Evolutionary conservation across 1,140 invertebrate species (phyloP), one percentile per base, ranked within the genome.

Genomic region (Drosophila quadrilineata): DNA sequence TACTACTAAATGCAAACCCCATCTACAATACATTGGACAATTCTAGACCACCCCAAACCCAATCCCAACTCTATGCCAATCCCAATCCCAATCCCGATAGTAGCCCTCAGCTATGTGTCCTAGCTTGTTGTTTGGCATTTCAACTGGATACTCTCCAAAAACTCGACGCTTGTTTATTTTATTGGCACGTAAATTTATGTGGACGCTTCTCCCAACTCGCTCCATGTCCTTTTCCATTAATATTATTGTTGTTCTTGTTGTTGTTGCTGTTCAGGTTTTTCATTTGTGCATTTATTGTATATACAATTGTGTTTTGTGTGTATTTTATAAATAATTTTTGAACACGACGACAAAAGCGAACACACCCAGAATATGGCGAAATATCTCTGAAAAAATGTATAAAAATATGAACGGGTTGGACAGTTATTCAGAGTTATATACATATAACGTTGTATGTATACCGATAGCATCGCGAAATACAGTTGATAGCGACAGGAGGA

Each of bases 141-240:
- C 66, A 62, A 71, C 67, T 73, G 58, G 68, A 68, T 58, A 80
- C 64, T 82, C 71, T 75, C 77, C 68, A 84, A 80, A 72, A 77
- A 77, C 73, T 84, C 76, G 46, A 54, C 59, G 77, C 76, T 82
- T 82, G 77, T 82, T 82, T 82, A 82, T 84, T 77, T 84, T 84
- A 84, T 84, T 84, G 77, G 77, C 79, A 85, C 79, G 77, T 85
- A 84, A 85, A 84, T 84, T 74, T 85, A 85, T 84, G 70, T 82
- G 69, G 65, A 73, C n/a, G n/a, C 38, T 53, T 53, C 38, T 19
- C 33, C 36, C 17, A 17, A 17, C 36, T 22, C 28, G 5, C 14
- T 22, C 4, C 12, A 19, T 28, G 12, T 35, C 26, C 22, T 22
- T 14, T 17, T 50, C 4, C 12, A 5, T 19, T 41, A 24, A 6